These are phyloP conservation scores for Drosophila rhopaloa DNA, from an alignment of 1,140 invertebrate genomes.

Conservation along the genomic window DNA sequence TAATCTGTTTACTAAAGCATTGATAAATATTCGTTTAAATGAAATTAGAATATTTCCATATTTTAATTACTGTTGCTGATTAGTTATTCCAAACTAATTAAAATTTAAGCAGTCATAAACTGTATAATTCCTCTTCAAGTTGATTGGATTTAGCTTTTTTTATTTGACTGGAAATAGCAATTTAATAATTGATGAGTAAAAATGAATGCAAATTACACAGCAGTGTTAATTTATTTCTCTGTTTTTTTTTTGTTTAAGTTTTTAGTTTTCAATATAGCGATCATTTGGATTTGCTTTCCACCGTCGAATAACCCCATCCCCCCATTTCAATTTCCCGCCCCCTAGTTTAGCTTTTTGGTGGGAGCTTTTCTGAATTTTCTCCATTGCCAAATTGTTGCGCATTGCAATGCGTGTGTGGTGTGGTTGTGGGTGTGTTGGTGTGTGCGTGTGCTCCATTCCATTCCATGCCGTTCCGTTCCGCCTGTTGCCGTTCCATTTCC, in stretches of 20 bases:
- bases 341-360: slow-evolving; percentile 15
- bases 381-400: slow-evolving; percentile 64
- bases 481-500: slow-evolving; percentile 61
- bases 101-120: no score
- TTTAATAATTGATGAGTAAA: no score
- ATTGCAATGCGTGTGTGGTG: slow-evolving; percentile 12
- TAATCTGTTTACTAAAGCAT: no score
- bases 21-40: not conserved
- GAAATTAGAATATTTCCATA: not conserved
- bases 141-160: not conserved
- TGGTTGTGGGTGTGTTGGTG: slow-evolving; percentile 2
- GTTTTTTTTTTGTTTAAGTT: not conserved
- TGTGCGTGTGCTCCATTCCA: slow-evolving; percentile 11
- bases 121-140: no score
- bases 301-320: not conserved
- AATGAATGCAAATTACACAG: no score
- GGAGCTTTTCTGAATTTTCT: slow-evolving; percentile 37
- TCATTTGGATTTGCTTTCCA: not conserved
- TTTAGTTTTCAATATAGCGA: not conserved
- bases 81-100: no score
- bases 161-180: not conserved
- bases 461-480: slow-evolving; percentile 29
- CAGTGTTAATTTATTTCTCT: not conserved
- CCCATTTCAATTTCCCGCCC: slow-evolving; percentile 5
- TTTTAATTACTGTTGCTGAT: no score